Percentiles rank a stretch among this genome's conserved stretches.
Conservation (phyloP, 2,113 vertebrate species). For the Marmota flaviventris region DNA sequence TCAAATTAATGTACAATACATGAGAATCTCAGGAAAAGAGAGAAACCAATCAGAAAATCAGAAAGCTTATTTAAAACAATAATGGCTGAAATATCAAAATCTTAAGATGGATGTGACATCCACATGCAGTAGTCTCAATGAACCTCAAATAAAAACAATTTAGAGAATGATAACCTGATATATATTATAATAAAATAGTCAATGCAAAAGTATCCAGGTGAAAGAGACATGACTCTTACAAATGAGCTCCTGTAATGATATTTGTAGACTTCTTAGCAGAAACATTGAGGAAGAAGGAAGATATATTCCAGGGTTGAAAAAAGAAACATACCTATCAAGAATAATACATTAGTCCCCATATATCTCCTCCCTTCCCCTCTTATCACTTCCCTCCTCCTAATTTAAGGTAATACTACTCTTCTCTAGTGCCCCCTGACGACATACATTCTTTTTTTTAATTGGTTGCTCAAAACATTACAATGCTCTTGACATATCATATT, state of each 20-base stretch:
- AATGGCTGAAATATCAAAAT: neutral
- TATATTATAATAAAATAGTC: neutral
- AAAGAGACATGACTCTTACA: neutral
- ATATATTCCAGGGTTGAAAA: neutral
- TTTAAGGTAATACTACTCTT: too few species aligned
- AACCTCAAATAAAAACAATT: neutral
- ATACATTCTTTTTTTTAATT: too few species aligned
- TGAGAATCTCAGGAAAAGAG: neutral
- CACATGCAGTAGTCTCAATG: neutral
- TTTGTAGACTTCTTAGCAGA: neutral
- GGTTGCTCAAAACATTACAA: too few species aligned
- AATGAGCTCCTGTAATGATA: neutral
- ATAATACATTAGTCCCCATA: neutral
- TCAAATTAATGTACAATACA: neutral
- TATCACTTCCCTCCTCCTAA: too few species aligned
- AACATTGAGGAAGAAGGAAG: neutral
- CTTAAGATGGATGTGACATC: neutral
- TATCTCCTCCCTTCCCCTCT: too few species aligned
- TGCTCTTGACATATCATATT: too few species aligned
- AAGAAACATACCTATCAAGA: neutral
- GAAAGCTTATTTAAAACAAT: neutral
- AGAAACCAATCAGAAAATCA: neutral
- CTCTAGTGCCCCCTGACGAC: too few species aligned
- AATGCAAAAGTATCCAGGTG: neutral
- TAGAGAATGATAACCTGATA: neutral